Percentiles rank a stretch among this genome's conserved stretches.
Evolutionary conservation across 2,113 vertebrate genomes (phyloP).

Genomic region (Chloropsis hardwickii): DNA sequence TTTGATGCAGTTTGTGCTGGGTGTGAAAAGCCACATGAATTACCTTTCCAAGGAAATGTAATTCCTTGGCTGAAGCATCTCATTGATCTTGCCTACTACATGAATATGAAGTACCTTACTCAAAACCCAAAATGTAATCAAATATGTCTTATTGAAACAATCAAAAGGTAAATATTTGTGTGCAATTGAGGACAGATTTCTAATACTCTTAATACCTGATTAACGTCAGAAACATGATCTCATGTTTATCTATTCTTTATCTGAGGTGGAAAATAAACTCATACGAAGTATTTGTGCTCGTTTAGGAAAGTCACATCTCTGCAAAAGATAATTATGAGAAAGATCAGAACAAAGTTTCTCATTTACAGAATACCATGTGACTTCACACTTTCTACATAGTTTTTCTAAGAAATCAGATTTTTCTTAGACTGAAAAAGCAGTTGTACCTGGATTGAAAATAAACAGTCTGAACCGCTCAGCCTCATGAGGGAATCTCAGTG

Average conservation of each 20-base stretch:
- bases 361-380: background rate
- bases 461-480: constrained; percentile 39
- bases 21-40: background rate
- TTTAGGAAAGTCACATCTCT: background rate
- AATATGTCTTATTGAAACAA: background rate
- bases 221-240: background rate
- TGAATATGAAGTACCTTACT: background rate
- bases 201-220: background rate
- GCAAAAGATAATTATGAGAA: background rate
- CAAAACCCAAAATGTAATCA: background rate
- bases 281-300: background rate
- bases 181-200: background rate
- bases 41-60: background rate
- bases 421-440: constrained; percentile 45
- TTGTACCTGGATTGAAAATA: constrained; percentile 1
- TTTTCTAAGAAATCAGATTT: background rate
- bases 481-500: constrained; percentile 35
- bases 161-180: background rate
- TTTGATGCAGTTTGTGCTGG: background rate
- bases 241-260: background rate
- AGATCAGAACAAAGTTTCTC: background rate
- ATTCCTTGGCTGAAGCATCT: background rate
- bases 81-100: background rate
- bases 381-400: background rate
- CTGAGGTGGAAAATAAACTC: background rate